Base-by-base conservation (phyloP, 2,113 vertebrate genomes). In the Sylvietta virens region DNA sequence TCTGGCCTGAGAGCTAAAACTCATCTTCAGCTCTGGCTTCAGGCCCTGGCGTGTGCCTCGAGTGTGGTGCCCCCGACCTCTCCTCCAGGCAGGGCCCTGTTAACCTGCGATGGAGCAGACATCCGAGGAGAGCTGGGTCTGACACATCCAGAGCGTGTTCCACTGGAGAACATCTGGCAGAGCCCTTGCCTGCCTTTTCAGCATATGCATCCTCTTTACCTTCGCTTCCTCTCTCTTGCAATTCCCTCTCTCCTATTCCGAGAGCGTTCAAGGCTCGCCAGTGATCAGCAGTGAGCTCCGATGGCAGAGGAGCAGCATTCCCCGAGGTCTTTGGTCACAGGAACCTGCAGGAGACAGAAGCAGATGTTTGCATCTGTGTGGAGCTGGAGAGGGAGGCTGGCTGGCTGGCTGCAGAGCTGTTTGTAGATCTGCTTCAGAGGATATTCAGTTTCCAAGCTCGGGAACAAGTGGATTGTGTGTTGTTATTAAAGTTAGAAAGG, bases 211-310 rank as follows among this genome's bases (percentile, higher is more conserved):
- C 15, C 53, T 79, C 84, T 79, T 50, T 20, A 20, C n/a, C 28
- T 62, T 57, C n/a, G 0, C 13, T 56, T 35, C 13, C 35, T 58
- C 57, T 40, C 22, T 54, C 0, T 40, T 42, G 2, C 13, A 2
- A 53, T 56, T n/a, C 1, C 45, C n/a, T 14, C 42, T 60, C 23
- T 50, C 35, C 56, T 4, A 0, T 66, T 84, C 61, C 21, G 56
- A 19, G 5, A 6, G 51, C 0, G 0, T 70, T 86, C 24, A 50
- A 1, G 1, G 0, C 58, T 51, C 6, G 6, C 39, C 81, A 31
- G 27, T 4, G 70, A 45, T 40, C 47, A 24, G 28, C 37, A 60
- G 71, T 0, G 4, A n/a, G 39, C 48, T 37, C 0, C 8, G 62
- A 26, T 47, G 18, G 35, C 1, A 2, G 39, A 85, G 48, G 31